Base-by-base conservation (phyloP, 1,140 invertebrate species). In the Philaenus spumarius region DNA sequence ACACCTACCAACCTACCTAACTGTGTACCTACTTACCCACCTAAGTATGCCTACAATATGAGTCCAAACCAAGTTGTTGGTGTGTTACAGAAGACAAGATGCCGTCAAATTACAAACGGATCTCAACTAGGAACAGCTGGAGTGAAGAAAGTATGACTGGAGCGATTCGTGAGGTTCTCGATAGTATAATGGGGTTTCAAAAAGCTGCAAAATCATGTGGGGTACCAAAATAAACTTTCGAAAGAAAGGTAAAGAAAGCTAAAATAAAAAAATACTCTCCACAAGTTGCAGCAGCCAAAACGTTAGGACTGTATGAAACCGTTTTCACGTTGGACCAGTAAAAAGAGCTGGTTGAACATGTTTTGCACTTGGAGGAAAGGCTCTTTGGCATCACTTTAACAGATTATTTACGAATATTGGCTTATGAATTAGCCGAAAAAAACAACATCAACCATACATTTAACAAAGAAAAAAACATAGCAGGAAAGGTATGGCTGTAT, bases 101-200 rank as follows among this genome's bases (percentile, higher is more conserved):
- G 15, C 42, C 7, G 42, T 45, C 7, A 45, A 45, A 45, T 9
- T 77, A 76, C 69, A 74, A 74, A 68, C 74, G 75, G 64, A 75
- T 74, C 69, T 76, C 73, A 62, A 72, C 73, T 48, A 70, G 75
- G 50, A 74, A 76, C 67, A 71, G 70, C 37, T 76, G 75, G 75
- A 72, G 64, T 62, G 71, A 74, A 68, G 73, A 75, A 55, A 70
- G 73, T 60, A 68, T 77, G 75, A 71, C 73, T 30, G 71, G 69
- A 62, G 74, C 75, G 24, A 74, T 76, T 12, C 69, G 71, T 15
- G 73, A 73, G 39, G 74, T 77, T 5, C 72, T 77, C 5, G 74
- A 72, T 62, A 74, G 74, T 57, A 72, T 75, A 65, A 75, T 77
- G 74, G 74, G 74, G 20, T 77, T 74, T 66, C 73, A 75, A 55